Conservation (phyloP, 1,140 invertebrate species). For the Pseudomyrmex pallidus region DNA sequence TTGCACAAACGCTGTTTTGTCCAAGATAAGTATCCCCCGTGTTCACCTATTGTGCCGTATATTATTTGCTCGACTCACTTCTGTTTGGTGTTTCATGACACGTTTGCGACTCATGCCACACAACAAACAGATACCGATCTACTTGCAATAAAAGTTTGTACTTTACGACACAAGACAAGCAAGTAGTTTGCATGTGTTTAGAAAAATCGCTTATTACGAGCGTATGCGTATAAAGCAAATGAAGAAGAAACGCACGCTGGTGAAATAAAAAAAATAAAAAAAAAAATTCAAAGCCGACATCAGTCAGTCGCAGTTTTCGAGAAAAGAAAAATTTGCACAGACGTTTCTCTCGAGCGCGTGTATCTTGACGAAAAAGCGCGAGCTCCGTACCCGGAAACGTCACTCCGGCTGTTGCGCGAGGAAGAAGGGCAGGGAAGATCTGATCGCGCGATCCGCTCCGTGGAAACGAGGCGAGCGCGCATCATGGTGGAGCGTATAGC, state of each 20-base stretch:
- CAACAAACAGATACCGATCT: background rate
- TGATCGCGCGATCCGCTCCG: slow-evolving; percentile 56
- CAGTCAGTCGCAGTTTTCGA: background rate
- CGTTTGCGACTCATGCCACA: slow-evolving; percentile 10
- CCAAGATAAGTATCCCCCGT: slow-evolving; percentile 71
- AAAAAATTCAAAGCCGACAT: slow-evolving; percentile 18
- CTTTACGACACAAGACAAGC: background rate
- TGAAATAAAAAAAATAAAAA: background rate
- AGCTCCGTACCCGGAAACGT: slow-evolving; percentile 23
- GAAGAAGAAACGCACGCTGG: no score
- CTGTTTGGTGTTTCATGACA: background rate
- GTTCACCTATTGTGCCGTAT: slow-evolving; percentile 59
- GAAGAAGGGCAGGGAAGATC: slow-evolving; percentile 62
- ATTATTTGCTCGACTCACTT: slow-evolving; percentile 66
- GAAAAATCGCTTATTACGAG: background rate
- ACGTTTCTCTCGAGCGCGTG: slow-evolving; percentile 1
- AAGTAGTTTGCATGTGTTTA: background rate
- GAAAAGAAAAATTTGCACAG: background rate
- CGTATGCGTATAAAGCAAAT: no score
- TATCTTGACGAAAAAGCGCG: slow-evolving; percentile 10
- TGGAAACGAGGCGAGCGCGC: slow-evolving; percentile 60
- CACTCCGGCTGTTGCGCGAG: slow-evolving; percentile 15
- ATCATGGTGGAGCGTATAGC: slow-evolving; percentile 60
- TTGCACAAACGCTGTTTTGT: slow-evolving; percentile 75
- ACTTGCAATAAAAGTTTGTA: background rate